Evolutionary conservation across 2,113 vertebrate species (phyloP).

Genomic region (Myiozetetes cayanensis): DNA sequence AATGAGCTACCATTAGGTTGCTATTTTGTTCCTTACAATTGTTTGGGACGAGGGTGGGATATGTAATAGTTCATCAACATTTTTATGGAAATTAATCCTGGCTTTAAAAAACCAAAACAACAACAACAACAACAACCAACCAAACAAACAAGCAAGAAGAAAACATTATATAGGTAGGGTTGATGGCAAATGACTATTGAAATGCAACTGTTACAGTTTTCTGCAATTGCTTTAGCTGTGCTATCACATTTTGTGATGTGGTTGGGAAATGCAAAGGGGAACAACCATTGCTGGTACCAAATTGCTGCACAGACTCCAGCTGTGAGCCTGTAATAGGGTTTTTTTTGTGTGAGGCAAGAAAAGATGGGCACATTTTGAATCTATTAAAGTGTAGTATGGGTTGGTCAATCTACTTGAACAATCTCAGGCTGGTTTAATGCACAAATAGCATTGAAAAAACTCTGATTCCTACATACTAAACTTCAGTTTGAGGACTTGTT

Average conservation of each 20-base stretch:
- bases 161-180: background rate
- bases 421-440: background rate
- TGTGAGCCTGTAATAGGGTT: background rate
- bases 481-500: background rate
- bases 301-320: background rate
- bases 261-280: background rate
- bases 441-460: background rate
- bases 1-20: background rate
- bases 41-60: background rate
- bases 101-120: background rate
- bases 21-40: background rate
- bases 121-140: no score
- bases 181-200: background rate
- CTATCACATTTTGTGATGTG: background rate
- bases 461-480: background rate
- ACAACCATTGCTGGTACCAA: background rate
- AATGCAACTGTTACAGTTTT: background rate
- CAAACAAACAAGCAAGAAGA: background rate
- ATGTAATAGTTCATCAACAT: background rate
- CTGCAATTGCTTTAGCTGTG: background rate
- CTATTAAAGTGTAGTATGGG: constrained; percentile 6
- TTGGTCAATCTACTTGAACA: constrained; percentile 15
- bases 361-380: background rate
- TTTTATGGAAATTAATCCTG: background rate
- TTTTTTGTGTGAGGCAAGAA: background rate